Base-by-base conservation (phyloP, 2,888 invertebrate species). In the Chrysolina haemoptera region DNA sequence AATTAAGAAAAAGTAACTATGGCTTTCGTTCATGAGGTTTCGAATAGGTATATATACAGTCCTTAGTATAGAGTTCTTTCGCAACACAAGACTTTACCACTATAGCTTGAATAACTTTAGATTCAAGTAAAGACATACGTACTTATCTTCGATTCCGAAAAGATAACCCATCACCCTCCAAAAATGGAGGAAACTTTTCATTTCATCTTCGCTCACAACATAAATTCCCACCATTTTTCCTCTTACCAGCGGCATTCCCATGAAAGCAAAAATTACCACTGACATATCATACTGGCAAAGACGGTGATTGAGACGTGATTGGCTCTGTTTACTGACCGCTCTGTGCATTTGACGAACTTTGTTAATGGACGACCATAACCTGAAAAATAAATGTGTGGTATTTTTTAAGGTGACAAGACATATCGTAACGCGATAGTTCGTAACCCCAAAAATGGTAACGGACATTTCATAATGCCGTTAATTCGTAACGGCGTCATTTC, bases 271-370 rank as follows among this genome's bases (percentile, higher is more conserved):
- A 87, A 95, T 95, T 0, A 97, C 96, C 14, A 97, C 86, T 0
- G 94, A 94, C 90, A 98, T 91, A 85, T 97, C 96, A 78, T 93
- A 91, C 86, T 97, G 97, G 0, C 94, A 92, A 41, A 96, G 92
- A 48, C 89, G 88, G 0, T 91, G 91, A 1, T 89, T 78, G 8
- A 90, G 77, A 0, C 88, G 88, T n/a, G 88, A 85, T 16, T 85
- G 85, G 48, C 90, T 88, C 74, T 89, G 87, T 16, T 90, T 88
- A 55, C 92, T 92, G 0, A 93, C 93, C 0, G 90, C 89, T 46
- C 92, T 88, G 83, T 96, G 95, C 1, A 92, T 90, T 48, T 88
- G 90, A 55, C 94, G 90, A 0, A 95, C 94, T 27, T 91, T 88
- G 74, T 89, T 87, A 50, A 95, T 84, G 0, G 95, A 95, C 65